Evolutionary conservation across 2,888 invertebrate genomes (phyloP), one percentile per base, ranked within the genome.

Genomic region (Branchinecta sandiegonensis): DNA sequence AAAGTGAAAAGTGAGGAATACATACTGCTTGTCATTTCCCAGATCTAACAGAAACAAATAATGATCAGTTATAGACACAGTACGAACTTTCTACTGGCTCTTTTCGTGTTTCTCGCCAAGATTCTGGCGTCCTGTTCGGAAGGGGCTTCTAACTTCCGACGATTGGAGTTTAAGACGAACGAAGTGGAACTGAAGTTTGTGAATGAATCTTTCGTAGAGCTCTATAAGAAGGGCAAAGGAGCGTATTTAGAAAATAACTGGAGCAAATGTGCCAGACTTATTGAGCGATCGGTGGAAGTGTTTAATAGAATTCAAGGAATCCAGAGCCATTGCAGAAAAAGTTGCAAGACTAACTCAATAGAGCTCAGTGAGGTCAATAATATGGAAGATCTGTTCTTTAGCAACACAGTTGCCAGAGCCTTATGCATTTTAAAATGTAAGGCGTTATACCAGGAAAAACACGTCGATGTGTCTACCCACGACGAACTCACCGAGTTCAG

Each of bases 321-420:
- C 10, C 63, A 56, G 23, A 23, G n/a, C 63, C 23, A 56, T 56
- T 56, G 63, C 23, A 56, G 63, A 56, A 56, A 56, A 23, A 10
- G 23, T 8, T 56, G 63, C 23, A n/a, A 10, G 23, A 56, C 14
- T 10, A 56, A 56, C 14, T 17, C 63, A 10, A 11, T 56, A 8
- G 63, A 56, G n/a, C 63, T 56, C n/a, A 23, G 14, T 17, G 63
- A 56, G 63, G 63, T 56, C 23, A 17, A 56, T 56, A 23, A 56
- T 56, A 17, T 56, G 63, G 63, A 56, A 23, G 63, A 56, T 56
- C n/a, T 17, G 9, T 56, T 56, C 23, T 56, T 56, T 56, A 17
- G 14, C 9, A 56, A 56, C 10, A 56, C 23, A 8, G 23, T 56
- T 17, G 63, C 63, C 2, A 56, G 23, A 56, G 63, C 63, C 10